Conservation (phyloP, 1,140 invertebrate genomes). For the Zophobas morio region DNA sequence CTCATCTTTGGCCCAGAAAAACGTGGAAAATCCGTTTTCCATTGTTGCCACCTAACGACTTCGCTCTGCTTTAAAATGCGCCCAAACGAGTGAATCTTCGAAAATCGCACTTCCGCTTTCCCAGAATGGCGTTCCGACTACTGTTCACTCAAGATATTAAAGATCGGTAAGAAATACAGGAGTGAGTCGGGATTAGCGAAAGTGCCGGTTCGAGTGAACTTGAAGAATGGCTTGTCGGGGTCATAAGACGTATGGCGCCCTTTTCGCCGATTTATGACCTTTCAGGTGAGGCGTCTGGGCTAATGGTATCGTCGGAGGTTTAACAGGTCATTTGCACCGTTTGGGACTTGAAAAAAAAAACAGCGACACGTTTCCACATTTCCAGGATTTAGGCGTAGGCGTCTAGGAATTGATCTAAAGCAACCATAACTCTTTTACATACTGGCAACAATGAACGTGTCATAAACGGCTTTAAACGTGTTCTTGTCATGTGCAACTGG, state of each 20-base stretch:
- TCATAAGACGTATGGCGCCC: constrained; percentile 9
- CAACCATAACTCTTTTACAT: background rate
- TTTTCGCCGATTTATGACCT: constrained; percentile 3
- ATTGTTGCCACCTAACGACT: background rate
- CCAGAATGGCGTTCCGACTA: constrained; percentile 23
- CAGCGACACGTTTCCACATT: no score
- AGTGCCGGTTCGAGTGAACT: constrained; percentile 29
- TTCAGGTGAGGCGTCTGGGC: background rate
- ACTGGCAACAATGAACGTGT: background rate
- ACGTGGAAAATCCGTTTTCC: background rate
- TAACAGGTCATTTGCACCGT: background rate
- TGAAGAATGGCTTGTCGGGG: constrained; percentile 29
- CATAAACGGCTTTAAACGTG: background rate
- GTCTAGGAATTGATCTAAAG: no score
- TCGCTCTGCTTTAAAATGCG: constrained; percentile 8
- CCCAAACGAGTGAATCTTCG: background rate
- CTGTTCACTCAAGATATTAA: constrained; percentile 23
- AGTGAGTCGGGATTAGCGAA: constrained; percentile 27
- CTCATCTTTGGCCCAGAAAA: constrained; percentile 9
- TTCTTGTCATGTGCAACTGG: background rate
- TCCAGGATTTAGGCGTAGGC: no score
- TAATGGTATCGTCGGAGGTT: background rate
- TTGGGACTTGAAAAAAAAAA: no score
- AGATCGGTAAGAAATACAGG: constrained; percentile 31
- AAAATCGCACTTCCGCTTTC: constrained; percentile 14